phyloP scores from a whole-genome alignment of 2,888 invertebrate genomes.

The Rapana venosa region DNA sequence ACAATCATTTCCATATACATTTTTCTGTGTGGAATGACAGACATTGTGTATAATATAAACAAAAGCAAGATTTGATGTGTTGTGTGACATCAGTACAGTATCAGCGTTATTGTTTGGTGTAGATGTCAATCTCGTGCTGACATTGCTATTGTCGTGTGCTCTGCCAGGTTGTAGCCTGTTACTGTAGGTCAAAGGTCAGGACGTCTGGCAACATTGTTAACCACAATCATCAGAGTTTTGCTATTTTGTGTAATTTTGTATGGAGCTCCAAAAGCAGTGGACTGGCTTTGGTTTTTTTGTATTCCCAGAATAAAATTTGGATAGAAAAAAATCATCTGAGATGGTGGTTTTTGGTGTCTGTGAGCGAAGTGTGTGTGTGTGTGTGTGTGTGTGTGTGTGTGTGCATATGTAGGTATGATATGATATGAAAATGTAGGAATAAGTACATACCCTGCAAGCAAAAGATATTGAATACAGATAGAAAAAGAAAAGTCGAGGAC shows the following conservation, averaged over 20 bases:
- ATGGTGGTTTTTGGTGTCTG: neutral
- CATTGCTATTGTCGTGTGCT: neutral
- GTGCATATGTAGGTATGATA: neutral
- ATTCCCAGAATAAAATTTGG: neutral
- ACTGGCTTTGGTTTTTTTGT: neutral
- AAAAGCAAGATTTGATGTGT: neutral
- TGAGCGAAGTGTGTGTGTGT: too few species aligned
- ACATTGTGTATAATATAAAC: too few species aligned
- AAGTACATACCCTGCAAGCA: too few species aligned
- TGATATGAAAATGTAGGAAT: too few species aligned
- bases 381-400: neutral
- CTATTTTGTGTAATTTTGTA: constrained; percentile 1
- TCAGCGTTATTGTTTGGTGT: neutral
- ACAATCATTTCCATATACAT: too few species aligned
- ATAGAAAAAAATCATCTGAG: neutral
- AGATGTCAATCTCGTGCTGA: neutral
- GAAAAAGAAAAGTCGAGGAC: too few species aligned
- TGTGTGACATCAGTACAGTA: neutral
- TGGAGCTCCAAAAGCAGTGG: neutral
- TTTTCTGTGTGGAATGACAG: too few species aligned
- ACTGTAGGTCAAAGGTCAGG: neutral
- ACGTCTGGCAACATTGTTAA: neutral
- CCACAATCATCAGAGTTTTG: neutral
- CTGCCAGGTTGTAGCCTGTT: neutral
- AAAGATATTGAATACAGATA: too few species aligned